Conservation (phyloP, 2,113 vertebrate species). For the Eubucco bourcierii region DNA sequence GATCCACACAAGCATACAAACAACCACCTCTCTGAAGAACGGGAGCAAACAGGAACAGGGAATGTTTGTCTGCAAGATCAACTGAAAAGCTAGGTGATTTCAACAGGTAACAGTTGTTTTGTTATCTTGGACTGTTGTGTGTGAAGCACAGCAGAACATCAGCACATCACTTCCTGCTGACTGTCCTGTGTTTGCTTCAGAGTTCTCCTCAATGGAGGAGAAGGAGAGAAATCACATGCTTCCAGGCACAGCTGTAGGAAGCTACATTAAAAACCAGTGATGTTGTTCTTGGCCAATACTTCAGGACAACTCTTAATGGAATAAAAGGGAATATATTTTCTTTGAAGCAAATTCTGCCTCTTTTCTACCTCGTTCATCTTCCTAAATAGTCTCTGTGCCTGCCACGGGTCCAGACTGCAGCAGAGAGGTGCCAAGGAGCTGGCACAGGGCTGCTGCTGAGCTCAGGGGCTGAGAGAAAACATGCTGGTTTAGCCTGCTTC, state of each 20-base stretch:
- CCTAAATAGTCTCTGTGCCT: background rate
- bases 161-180: slow-evolving; percentile 48
- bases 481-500: background rate
- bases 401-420: accelerated
- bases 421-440: accelerated
- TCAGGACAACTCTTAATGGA: background rate
- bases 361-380: background rate
- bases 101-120: background rate
- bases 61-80: slow-evolving; percentile 2
- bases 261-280: background rate
- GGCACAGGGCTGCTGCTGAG: background rate
- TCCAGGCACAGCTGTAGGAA: background rate
- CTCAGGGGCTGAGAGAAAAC: background rate
- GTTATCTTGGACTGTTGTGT: slow-evolving; percentile 30
- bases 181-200: slow-evolving; percentile 2
- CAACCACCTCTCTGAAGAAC: background rate
- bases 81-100: slow-evolving; percentile 30
- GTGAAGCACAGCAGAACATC: slow-evolving; percentile 3
- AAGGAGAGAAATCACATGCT: background rate
- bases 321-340: background rate
- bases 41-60: background rate
- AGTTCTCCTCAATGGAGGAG: background rate
- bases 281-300: background rate
- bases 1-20: background rate
- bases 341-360: background rate